Conservation (phyloP, 2,113 vertebrate genomes). For the Spilogale gracilis region DNA sequence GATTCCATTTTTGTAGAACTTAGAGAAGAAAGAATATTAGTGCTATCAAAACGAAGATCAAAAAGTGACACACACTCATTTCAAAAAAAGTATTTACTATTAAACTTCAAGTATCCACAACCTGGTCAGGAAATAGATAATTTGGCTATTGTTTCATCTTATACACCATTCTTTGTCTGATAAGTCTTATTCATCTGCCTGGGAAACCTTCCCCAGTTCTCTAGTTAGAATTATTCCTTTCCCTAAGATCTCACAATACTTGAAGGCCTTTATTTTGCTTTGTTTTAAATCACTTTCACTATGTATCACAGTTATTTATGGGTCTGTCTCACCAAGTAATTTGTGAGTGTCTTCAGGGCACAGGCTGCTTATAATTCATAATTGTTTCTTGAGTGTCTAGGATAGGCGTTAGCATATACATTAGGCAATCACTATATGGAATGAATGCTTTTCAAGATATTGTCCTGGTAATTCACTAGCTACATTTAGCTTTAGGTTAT, state of each 20-base stretch:
- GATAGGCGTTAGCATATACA: not conserved
- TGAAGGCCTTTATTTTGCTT: not conserved
- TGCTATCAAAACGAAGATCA: constrained; percentile 23
- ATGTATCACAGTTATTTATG: constrained; percentile 1
- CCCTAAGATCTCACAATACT: not conserved
- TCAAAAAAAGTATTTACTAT: not conserved
- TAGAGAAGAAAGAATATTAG: not conserved
- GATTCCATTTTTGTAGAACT: constrained; percentile 40
- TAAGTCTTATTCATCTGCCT: constrained; percentile 25
- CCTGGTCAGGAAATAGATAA: not conserved
- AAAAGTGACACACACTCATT: not conserved
- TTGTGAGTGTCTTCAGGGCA: not conserved
- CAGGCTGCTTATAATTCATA: constrained; percentile 22
- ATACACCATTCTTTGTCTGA: constrained; percentile 8
- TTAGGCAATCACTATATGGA: not conserved
- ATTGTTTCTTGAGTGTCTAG: not conserved
- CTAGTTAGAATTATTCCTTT: constrained; percentile 52
- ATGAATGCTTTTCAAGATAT: constrained; percentile 3
- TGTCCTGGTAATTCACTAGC: not conserved
- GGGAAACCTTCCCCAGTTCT: not conserved
- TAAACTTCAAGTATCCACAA: constrained; percentile 26
- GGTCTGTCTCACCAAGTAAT: constrained; percentile 10
- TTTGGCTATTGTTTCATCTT: not conserved
- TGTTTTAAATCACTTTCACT: constrained; percentile 44
- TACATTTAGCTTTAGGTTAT: constrained; percentile 27